Percentiles rank a stretch among this genome's conserved stretches.
These are phyloP conservation scores for Heteromormyrus szaboi DNA, from an alignment of 2,797 vertebrate genomes.

Conservation along the genomic window DNA sequence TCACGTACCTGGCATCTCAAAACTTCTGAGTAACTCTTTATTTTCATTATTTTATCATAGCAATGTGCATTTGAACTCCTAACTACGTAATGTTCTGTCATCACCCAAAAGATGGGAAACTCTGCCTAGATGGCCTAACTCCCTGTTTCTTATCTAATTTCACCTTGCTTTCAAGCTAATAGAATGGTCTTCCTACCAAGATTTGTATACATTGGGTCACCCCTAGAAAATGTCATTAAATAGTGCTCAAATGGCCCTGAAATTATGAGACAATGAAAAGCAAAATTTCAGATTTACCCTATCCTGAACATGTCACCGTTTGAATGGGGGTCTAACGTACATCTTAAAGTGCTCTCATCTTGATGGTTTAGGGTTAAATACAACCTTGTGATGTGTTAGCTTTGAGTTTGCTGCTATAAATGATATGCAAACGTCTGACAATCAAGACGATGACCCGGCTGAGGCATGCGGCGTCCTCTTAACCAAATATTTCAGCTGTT, in stretches of 20 bases:
- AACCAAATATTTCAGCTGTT: not conserved
- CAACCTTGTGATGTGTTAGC: not conserved
- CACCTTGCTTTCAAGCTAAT: not conserved
- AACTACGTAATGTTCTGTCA: not conserved
- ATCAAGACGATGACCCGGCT: not conserved
- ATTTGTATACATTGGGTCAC: not conserved
- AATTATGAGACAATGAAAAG: not conserved
- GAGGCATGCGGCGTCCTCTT: not conserved
- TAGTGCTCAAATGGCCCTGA: not conserved
- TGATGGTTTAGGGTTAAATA: not conserved
- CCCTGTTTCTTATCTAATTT: not conserved
- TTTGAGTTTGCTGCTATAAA: not conserved
- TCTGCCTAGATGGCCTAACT: not conserved
- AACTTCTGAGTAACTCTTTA: not conserved
- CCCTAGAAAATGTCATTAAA: not conserved
- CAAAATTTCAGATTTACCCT: not conserved
- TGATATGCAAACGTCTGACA: not conserved
- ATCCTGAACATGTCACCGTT: not conserved
- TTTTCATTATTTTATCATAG: not conserved
- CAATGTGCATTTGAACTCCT: not conserved
- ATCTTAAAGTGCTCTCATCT: not conserved
- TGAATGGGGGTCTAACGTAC: not conserved
- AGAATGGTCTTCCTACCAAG: not conserved
- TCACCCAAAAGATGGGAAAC: not conserved
- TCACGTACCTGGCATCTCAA: not conserved